Percentiles rank a stretch among this genome's conserved stretches.
phyloP scores from a whole-genome alignment of 2,797 vertebrate species.

The Chromis chromis region DNA sequence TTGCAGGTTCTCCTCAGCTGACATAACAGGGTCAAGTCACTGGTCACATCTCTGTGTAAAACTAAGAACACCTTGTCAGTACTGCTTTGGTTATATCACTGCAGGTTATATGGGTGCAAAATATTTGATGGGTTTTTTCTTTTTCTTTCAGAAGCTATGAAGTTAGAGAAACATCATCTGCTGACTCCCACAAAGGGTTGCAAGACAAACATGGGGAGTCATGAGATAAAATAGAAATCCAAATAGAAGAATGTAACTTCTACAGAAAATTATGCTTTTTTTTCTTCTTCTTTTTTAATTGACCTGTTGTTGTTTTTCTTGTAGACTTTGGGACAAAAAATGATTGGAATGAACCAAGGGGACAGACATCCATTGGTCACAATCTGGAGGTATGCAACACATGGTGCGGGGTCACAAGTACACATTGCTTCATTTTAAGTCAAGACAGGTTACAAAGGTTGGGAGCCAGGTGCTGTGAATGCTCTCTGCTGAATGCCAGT shows the following conservation, averaged over 20 bases:
- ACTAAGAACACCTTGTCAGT: neutral
- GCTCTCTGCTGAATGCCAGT: no score
- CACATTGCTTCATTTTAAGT: neutral
- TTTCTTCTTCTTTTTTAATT: no score
- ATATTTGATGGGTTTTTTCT: neutral
- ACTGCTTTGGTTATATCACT: neutral
- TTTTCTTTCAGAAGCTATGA: neutral
- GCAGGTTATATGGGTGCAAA: neutral
- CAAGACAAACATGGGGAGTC: neutral
- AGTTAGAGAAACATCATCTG: neutral
- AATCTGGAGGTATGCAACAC: neutral
- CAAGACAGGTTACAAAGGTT: neutral
- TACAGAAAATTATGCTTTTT: neutral
- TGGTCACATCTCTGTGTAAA: neutral
- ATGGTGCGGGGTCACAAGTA: no score
- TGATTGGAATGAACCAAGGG: no score
- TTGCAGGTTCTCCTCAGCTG: constrained; percentile 31
- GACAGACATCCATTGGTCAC: neutral
- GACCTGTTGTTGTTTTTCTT: neutral
- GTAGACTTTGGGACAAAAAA: neutral
- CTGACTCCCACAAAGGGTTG: neutral
- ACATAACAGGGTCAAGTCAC: neutral
- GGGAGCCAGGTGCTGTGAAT: no score
- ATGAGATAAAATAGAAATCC: neutral
- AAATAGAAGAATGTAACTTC: neutral